phyloP scores from a whole-genome alignment of 2,888 invertebrate genomes.

The Ecliptopera silaceata region DNA sequence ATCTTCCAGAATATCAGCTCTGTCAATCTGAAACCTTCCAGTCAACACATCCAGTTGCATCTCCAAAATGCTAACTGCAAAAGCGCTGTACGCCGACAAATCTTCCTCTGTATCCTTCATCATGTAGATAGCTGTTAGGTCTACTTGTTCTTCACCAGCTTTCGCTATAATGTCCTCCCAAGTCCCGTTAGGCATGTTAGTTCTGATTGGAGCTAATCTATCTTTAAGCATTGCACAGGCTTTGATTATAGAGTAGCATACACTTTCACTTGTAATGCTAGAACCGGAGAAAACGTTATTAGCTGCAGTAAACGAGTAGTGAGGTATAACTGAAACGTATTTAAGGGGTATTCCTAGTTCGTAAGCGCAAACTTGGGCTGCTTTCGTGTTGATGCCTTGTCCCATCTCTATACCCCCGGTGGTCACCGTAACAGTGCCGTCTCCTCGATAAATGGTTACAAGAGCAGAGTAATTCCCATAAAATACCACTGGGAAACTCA shows the following conservation, averaged over 20 bases:
- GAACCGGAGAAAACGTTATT: constrained; percentile 86
- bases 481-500: constrained; percentile 84
- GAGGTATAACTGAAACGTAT: constrained; percentile 83
- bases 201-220: constrained; percentile 81
- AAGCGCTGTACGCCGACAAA: constrained; percentile 80
- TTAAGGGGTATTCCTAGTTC: constrained; percentile 86
- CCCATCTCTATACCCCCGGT: constrained; percentile 90
- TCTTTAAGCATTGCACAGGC: constrained; percentile 83
- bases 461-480: constrained; percentile 83
- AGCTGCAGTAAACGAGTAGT: constrained; percentile 81
- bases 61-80: constrained; percentile 84
- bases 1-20: constrained; percentile 87
- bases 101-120: constrained; percentile 79
- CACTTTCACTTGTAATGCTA: constrained; percentile 85
- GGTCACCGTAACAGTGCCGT: constrained; percentile 87
- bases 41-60: constrained; percentile 87
- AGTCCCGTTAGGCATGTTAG: constrained; percentile 68
- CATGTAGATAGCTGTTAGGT: constrained; percentile 84
- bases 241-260: constrained; percentile 79
- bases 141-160: constrained; percentile 80
- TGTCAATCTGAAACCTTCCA: constrained; percentile 83
- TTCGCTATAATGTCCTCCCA: constrained; percentile 84
- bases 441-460: constrained; percentile 86
- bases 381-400: constrained; percentile 92
- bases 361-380: constrained; percentile 89